Base-by-base conservation (phyloP, 1,140 invertebrate species). In the Drosophila bipectinata region DNA sequence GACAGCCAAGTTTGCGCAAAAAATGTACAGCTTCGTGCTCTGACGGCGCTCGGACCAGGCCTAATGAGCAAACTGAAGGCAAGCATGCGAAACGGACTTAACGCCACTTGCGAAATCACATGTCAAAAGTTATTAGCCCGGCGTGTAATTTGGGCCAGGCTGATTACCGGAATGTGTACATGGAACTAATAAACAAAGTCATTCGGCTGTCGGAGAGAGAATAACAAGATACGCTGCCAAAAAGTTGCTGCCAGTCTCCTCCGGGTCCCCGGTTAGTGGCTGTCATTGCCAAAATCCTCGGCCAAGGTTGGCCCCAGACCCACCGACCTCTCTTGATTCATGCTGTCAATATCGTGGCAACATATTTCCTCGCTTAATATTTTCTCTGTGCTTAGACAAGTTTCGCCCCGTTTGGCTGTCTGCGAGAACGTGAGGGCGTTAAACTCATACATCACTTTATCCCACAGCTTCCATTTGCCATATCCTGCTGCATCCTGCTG, bases 401-500 rank as follows among this genome's bases (percentile, higher is more conserved):
- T 83, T 82, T 83, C 18, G 32, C 34, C 14, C n/a, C 71, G 63
- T 72, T 39, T 51, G 60, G 69, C 71, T 62, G 71, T 73, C 61
- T 55, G 64, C 60, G 61, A 56, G 72, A 28, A 88, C 83, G 81
- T 87, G 82, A 77, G 87, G 87, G 87, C 87, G 87, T 90, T 90
- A 90, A 90, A 90, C 87, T 79, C 87, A 90, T 90, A 78, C 82
- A 90, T 90, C 87, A 90, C 87, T 87, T 80, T 78, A 87, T 82
- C 77, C 63, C 63, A 44, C 14, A 12, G 28, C 54, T 45, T 45
- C 47, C 57, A 51, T n/a, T 26, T 34, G 28, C 56, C 44, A 52
- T 64, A 60, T 78, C 51, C 75, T 53, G 59, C 58, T 53, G 59
- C 55, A 48, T 69, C 45, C 57, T 66, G 48, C 21, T 69, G 63